phyloP scores from a whole-genome alignment of 1,140 invertebrate species.

The Eciton burchellii region DNA sequence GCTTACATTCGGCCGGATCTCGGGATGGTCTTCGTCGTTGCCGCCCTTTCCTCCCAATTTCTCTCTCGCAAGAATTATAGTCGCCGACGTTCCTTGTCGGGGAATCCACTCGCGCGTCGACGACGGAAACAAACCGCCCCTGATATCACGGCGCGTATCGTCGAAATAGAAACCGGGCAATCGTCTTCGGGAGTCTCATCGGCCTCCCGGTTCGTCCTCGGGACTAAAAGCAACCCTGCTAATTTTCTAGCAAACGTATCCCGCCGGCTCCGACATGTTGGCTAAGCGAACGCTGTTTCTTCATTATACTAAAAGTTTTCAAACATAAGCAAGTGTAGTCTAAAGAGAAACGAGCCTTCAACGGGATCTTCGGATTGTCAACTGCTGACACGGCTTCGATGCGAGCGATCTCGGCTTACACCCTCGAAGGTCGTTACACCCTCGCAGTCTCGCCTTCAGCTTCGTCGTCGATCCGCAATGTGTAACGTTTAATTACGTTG shows the following conservation, averaged over 20 bases:
- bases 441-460: no score
- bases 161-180: slow-evolving; percentile 38
- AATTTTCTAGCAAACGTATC: neutral
- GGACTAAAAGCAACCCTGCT: neutral
- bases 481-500: neutral
- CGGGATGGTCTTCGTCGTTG: slow-evolving; percentile 41
- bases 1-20: slow-evolving; percentile 54
- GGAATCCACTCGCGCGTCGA: slow-evolving; percentile 36
- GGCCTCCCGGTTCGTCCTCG: neutral
- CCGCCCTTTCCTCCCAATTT: slow-evolving; percentile 52
- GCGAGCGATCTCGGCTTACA: no score
- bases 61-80: slow-evolving; percentile 58
- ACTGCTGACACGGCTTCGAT: no score
- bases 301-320: neutral
- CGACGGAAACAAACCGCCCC: slow-evolving; percentile 52
- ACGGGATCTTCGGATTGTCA: no score
- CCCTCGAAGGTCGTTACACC: no score
- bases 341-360: neutral
- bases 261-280: neutral
- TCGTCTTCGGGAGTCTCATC: slow-evolving; percentile 29
- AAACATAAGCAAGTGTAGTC: neutral
- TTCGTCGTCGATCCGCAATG: no score
- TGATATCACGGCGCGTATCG: slow-evolving; percentile 45
- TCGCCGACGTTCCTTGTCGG: slow-evolving; percentile 51
- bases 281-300: neutral